Conservation (phyloP, 2,888 invertebrate genomes). For the Cephus rjabovi region DNA sequence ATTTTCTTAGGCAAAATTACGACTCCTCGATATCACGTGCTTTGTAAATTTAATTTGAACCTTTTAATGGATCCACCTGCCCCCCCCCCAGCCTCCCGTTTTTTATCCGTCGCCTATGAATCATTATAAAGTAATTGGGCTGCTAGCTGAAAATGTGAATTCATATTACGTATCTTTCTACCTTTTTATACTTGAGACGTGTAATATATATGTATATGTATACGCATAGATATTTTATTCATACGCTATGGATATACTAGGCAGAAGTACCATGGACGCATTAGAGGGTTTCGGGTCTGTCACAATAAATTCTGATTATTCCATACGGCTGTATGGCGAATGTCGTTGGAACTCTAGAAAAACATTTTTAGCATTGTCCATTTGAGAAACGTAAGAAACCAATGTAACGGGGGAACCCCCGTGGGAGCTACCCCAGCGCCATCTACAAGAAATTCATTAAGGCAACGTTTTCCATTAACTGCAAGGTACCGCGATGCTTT, state of each 20-base stretch:
- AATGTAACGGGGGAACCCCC: not conserved
- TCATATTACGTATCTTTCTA: not conserved
- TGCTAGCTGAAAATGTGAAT: not conserved
- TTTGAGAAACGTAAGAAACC: not conserved
- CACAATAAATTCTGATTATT: not conserved
- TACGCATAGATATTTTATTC: not conserved
- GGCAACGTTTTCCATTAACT: not conserved
- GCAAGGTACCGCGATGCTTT: not conserved
- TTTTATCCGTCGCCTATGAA: not conserved
- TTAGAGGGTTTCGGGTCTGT: not conserved
- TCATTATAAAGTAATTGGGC: not conserved
- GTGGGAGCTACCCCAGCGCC: not conserved
- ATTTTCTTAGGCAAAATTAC: too few species aligned
- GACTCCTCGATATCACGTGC: too few species aligned
- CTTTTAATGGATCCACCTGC: too few species aligned
- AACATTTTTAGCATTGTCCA: not conserved
- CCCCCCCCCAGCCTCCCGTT: too few species aligned
- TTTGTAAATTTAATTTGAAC: too few species aligned
- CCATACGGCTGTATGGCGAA: not conserved
- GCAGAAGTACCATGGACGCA: not conserved
- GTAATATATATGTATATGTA: not conserved
- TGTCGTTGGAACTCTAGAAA: not conserved
- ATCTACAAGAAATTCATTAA: not conserved
- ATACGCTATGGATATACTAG: not conserved
- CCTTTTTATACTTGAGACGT: not conserved